phyloP scores from a whole-genome alignment of 1,140 invertebrate genomes.

The Ips typographus region DNA sequence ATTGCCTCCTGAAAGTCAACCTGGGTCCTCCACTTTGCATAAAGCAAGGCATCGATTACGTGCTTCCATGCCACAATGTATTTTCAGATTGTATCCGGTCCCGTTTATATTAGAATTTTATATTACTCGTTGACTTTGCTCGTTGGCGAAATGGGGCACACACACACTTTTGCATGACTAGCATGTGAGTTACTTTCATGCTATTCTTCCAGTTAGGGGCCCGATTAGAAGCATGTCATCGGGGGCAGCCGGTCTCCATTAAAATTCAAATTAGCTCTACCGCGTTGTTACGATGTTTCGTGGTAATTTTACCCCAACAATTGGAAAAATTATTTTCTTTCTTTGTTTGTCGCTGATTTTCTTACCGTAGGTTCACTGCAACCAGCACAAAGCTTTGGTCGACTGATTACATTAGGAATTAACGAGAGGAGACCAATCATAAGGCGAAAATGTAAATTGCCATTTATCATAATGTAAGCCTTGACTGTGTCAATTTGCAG shows the following conservation, averaged over 20 bases:
- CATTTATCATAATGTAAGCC: constrained; percentile 45
- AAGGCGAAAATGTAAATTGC: constrained; percentile 37
- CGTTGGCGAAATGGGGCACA: constrained; percentile 40
- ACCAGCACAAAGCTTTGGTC: background rate
- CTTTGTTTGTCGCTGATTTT: too few relatives aligned
- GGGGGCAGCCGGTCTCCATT: constrained; percentile 2
- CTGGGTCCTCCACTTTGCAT: constrained; percentile 49
- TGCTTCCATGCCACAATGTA: constrained; percentile 45
- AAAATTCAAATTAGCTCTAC: constrained; percentile 10
- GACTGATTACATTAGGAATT: background rate
- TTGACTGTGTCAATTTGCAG: constrained; percentile 36
- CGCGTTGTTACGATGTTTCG: background rate
- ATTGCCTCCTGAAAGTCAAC: constrained; percentile 48
- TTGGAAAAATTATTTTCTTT: too few relatives aligned
- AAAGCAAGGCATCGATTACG: constrained; percentile 49
- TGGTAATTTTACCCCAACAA: background rate
- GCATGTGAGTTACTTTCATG: constrained; percentile 33
- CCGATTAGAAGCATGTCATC: constrained; percentile 4
- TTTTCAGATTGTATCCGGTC: constrained; percentile 49
- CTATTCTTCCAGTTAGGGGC: constrained; percentile 12
- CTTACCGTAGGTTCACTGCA: too few relatives aligned
- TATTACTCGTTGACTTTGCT: constrained; percentile 42
- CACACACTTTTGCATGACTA: constrained; percentile 44
- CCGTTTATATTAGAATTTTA: constrained; percentile 50
- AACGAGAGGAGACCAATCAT: background rate